Evolutionary conservation across 2,797 vertebrate genomes (phyloP), one percentile per base, ranked within the genome.

Genomic region (Epinephelus coioides): DNA sequence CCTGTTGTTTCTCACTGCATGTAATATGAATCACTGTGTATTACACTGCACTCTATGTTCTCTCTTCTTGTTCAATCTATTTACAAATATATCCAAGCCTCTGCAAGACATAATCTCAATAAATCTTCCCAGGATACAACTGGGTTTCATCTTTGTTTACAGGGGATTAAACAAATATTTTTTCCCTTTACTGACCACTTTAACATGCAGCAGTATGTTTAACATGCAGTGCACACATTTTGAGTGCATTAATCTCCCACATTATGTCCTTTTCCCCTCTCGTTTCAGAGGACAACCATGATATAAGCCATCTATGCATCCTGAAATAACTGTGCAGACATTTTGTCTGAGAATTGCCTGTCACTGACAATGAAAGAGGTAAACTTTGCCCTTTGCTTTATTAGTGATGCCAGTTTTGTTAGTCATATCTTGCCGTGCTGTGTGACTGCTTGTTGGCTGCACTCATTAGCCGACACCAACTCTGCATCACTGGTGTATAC

Each of bases 331-430:
- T 69, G 38, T 76, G 43, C 55, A 73, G 63, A 84, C 25, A 51
- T 79, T 63, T 69, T 76, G 23, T 38, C 44, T 77, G 46, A 19
- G 14, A 19, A 15, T 62, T 72, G 30, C 34, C 38, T 40, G 46
- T 72, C 65, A 47, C 34, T 50, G 23, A 75, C 51, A 67, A 27
- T 30, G 69, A 51, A 40, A 38, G n/a, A 64, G 56, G 47, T 63
- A 60, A 82, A 63, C 62, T 67, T 79, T 82, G 47, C 53, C 75
- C 83, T 81, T 69, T 78, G 8, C 51, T 75, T 75, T 34, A 73
- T 83, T 70, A 76, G 47, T 65, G 30, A 43, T 43, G 49, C 46
- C 62, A 69, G 25, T 70, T 85, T 81, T 43, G 23, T 72, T n/a
- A 51, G 69, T 70, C 56, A 72, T 15, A 49, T 55, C n/a, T 78